A percentile compares a stretch with the other conserved stretches of the same genome.
phyloP scores from a whole-genome alignment of 2,888 invertebrate species.

The Mesodorylaimus sp. region DNA sequence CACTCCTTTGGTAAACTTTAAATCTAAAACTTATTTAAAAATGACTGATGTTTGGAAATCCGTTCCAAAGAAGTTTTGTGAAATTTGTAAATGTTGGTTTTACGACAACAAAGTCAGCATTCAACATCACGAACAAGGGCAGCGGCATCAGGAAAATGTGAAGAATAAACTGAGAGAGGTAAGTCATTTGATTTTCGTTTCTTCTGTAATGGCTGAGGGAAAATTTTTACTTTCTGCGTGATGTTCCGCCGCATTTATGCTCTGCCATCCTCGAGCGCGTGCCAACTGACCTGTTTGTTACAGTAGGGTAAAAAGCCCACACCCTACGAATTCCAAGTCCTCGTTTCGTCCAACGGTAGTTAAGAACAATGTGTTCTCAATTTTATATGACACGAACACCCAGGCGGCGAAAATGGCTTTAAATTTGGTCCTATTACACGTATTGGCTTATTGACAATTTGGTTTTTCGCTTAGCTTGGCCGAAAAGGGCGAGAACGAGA shows the following conservation, averaged over 20 bases:
- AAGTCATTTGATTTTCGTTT: constrained; percentile 10
- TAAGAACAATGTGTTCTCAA: too few relatives aligned
- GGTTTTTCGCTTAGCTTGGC: constrained; percentile 37
- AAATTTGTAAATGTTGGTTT: constrained; percentile 92
- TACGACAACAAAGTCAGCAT: constrained; percentile 87
- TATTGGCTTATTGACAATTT: background rate
- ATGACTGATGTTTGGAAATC: constrained; percentile 54
- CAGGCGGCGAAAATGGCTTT: background rate
- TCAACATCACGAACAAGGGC: constrained; percentile 81
- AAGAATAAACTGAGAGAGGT: constrained; percentile 59
- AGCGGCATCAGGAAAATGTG: constrained; percentile 75
- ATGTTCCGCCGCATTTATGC: too few relatives aligned
- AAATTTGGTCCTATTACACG: background rate
- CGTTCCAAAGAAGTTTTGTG: constrained; percentile 79
- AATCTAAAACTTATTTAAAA: too few relatives aligned
- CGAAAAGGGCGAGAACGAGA: constrained; percentile 62
- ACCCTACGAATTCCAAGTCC: too few relatives aligned
- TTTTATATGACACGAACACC: background rate
- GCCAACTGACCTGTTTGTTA: too few relatives aligned
- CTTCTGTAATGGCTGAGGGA: background rate
- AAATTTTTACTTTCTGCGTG: background rate
- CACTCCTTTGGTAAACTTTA: too few relatives aligned
- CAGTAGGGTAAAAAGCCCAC: too few relatives aligned
- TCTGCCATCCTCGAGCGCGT: too few relatives aligned
- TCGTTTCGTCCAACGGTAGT: too few relatives aligned